Conservation (phyloP, 2,888 invertebrate genomes). For the Galerucella nymphaeae region DNA sequence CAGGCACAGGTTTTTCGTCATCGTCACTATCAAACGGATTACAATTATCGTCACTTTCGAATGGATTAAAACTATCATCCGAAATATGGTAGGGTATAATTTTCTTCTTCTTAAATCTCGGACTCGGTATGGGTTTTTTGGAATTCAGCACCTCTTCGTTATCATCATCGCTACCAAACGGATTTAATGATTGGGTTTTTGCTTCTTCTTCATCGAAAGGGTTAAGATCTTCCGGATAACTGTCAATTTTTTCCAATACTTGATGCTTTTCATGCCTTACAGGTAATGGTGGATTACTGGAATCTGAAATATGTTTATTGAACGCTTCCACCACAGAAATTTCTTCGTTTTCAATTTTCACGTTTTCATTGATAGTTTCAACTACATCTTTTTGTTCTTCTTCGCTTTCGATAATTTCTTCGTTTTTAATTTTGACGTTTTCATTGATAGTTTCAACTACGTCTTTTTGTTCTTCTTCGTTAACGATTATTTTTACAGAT, state of each 20-base stretch:
- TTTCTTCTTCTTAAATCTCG: slow-evolving; percentile 35
- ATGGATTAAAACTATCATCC: slow-evolving; percentile 74
- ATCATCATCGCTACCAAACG: slow-evolving; percentile 59
- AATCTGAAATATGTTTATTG: slow-evolving; percentile 6
- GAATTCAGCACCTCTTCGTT: slow-evolving; percentile 53
- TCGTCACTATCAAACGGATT: slow-evolving; percentile 73
- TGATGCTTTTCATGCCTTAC: slow-evolving; percentile 36
- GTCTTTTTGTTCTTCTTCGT: slow-evolving; percentile 3
- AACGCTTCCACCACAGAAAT: slow-evolving; percentile 4
- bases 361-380: slow-evolving; percentile 20
- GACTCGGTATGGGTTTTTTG: slow-evolving; percentile 47
- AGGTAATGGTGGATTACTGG: not conserved
- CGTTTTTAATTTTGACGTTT: not conserved
- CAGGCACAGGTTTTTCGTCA: slow-evolving; percentile 45
- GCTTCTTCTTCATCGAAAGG: slow-evolving; percentile 81
- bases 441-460: slow-evolving; percentile 21
- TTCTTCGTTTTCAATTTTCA: not conserved
- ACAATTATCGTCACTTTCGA: slow-evolving; percentile 67
- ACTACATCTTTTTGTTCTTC: slow-evolving; percentile 13
- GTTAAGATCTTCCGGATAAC: slow-evolving; percentile 82
- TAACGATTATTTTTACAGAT: not conserved
- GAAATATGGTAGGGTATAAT: slow-evolving; percentile 52
- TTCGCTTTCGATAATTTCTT: not conserved
- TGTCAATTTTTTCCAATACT: slow-evolving; percentile 36
- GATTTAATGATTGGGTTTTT: slow-evolving; percentile 30